Base-by-base conservation (phyloP, 2,888 invertebrate genomes). In the Ophion obscuratus region DNA sequence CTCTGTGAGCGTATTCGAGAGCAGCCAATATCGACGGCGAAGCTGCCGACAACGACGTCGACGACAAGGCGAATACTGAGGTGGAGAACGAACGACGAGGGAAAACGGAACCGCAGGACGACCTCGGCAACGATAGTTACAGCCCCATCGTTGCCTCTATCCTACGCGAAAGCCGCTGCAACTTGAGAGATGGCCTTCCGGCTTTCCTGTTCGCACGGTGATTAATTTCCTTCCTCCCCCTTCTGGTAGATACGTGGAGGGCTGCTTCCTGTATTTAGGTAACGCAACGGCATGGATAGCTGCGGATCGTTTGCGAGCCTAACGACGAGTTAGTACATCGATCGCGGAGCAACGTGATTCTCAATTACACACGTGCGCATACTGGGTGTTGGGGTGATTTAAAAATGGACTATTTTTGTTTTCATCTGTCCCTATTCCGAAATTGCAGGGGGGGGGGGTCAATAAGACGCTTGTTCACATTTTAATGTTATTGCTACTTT, bases 181-280 rank as follows among this genome's bases (percentile, higher is more conserved):
- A 64, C 71, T 70, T 71, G 80, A 84, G 80, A 24, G 64, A 80
- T 80, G 80, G 84, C 80, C 70, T 76, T 84, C 70, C 80, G 75
- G 79, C 70, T 75, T 71, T 84, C 84, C 70, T 70, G 70, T 75
- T 84, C 80, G 71, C 71, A 76, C 75, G 68, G 83, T 80, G 70
- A 80, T 84, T 84, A 84, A 80, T 80, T 75, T 75, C 68, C n/a
- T 66, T 66, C 80, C 36, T 80, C 27, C 57, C 57, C 70, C n/a
- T 66, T 66, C n/a, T 66, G n/a, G n/a, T 53, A 66, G 1, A 27
- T 47, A 17, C 10, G 9, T 31, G 64, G 47, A 66, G 14, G 44
- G 57, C 53, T 57, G 36, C 11, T 17, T 10, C 7, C 17, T 7
- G 10, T 17, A 24, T 57, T 44, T 57, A 11, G 20, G 57, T 44